Percentiles rank a stretch among this genome's conserved stretches.
Conservation (phyloP, 2,888 invertebrate species). For the Hirtodrosophila duncani region DNA sequence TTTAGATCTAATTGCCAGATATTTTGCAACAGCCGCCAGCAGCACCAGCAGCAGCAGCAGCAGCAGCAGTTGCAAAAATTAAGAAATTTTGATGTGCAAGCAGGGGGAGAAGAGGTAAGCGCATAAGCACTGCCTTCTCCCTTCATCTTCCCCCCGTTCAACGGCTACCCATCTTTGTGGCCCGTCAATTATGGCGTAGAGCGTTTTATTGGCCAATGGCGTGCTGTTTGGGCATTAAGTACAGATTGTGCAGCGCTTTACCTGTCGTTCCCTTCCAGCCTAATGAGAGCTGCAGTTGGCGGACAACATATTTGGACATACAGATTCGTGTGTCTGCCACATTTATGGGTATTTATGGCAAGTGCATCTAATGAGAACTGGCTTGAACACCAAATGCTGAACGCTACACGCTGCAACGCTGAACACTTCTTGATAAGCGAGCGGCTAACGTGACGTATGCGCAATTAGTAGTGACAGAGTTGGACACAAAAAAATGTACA, state of each 20-base stretch:
- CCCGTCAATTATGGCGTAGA: constrained; percentile 51
- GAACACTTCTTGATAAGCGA: not conserved
- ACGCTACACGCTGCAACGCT: too few relatives aligned
- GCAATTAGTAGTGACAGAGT: constrained; percentile 32
- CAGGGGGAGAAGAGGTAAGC: not conserved
- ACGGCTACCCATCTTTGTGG: constrained; percentile 7
- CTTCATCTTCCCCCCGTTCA: constrained; percentile 9
- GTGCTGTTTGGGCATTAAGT: constrained; percentile 67
- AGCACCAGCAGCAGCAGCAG: constrained; percentile 1
- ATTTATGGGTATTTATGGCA: constrained; percentile 54
- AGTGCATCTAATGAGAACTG: constrained; percentile 59
- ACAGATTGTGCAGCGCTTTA: constrained; percentile 25
- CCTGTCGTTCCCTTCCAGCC: constrained; percentile 35
- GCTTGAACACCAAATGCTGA: too few relatives aligned
- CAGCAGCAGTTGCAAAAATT: constrained; percentile 34
- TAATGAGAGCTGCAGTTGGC: constrained; percentile 56
- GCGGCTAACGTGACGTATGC: constrained; percentile 30
- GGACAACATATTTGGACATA: constrained; percentile 36
- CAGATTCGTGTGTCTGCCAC: constrained; percentile 58
- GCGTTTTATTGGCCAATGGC: constrained; percentile 73
- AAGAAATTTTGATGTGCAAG: constrained; percentile 60
- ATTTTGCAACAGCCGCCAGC: constrained; percentile 26
- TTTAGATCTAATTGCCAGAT: constrained; percentile 76
- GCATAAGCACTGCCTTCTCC: not conserved
- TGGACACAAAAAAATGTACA: too few relatives aligned